Evolutionary conservation across 1,140 invertebrate species (phyloP).

Genomic region (Aphelenchoides besseyi): DNA sequence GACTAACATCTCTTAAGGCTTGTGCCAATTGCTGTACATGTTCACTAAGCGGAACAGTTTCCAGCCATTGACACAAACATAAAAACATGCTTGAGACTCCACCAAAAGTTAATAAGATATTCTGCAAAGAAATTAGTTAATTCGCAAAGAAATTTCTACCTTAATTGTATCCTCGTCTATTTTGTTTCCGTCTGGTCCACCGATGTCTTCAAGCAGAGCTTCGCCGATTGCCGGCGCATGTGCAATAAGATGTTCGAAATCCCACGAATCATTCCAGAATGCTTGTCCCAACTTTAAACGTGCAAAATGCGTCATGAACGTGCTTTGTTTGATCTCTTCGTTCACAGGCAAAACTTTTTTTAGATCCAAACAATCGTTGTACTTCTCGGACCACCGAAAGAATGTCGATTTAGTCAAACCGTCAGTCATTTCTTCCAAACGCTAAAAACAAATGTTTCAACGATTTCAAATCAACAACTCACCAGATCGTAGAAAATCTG

Average conservation of each 20-base stretch:
- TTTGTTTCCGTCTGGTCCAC: constrained; percentile 7
- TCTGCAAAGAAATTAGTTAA: constrained; percentile 24
- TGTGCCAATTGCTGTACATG: constrained; percentile 33
- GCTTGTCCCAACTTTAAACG: constrained; percentile 15
- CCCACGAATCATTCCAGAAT: constrained; percentile 12
- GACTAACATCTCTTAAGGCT: constrained; percentile 32
- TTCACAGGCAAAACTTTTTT: neutral
- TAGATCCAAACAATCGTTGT: neutral
- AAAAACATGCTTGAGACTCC: constrained; percentile 41
- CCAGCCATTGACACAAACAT: constrained; percentile 46
- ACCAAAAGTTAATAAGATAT: constrained; percentile 37
- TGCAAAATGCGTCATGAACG: constrained; percentile 8
- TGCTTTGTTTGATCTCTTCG: constrained; percentile 18
- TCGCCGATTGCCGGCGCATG: constrained; percentile 43
- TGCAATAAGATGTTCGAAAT: constrained; percentile 17
- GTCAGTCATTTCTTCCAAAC: constrained; percentile 11
- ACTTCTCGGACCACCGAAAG: constrained; percentile 3
- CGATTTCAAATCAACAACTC: neutral
- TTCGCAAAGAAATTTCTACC: neutral
- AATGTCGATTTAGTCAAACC: neutral
- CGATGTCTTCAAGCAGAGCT: constrained; percentile 34
- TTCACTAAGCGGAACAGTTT: constrained; percentile 41
- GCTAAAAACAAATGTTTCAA: neutral
- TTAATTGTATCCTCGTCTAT: constrained; percentile 27
- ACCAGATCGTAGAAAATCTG: constrained; percentile 17